phyloP scores from a whole-genome alignment of 1,140 invertebrate species.

The Drosophila nigrodunni region DNA sequence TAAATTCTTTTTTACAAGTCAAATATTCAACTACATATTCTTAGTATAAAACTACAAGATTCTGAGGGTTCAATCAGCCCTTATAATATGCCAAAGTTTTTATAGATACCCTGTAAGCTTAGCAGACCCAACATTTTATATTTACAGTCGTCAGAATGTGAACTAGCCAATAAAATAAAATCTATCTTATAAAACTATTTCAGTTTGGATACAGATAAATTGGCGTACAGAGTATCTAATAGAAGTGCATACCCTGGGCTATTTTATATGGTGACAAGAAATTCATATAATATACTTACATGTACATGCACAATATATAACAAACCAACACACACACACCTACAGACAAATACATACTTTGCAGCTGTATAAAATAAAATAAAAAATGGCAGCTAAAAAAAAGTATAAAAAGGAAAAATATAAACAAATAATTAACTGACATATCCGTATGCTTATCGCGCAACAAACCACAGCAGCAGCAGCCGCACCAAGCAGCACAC shows the following conservation, averaged over 20 bases:
- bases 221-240: background rate
- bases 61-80: no score
- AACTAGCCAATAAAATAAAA: no score
- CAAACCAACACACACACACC: constrained; percentile 7
- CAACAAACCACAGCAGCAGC: constrained; percentile 73
- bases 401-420: constrained; percentile 69
- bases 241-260: background rate
- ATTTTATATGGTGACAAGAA: constrained; percentile 5
- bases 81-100: no score
- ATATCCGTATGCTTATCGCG: constrained; percentile 82
- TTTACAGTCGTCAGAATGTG: no score
- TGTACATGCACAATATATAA: constrained; percentile 4
- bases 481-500: constrained; percentile 23
- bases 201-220: background rate
- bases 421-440: constrained; percentile 83
- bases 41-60: no score
- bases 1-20: no score
- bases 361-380: constrained; percentile 13
- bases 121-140: no score
- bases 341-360: constrained; percentile 9
- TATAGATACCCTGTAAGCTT: no score
- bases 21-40: no score
- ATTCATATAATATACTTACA: constrained; percentile 8
- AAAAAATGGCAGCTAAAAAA: constrained; percentile 48
- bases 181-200: no score